These are phyloP conservation scores for Champsocephalus gunnari DNA, from an alignment of 2,797 vertebrate species.

Conservation along the genomic window DNA sequence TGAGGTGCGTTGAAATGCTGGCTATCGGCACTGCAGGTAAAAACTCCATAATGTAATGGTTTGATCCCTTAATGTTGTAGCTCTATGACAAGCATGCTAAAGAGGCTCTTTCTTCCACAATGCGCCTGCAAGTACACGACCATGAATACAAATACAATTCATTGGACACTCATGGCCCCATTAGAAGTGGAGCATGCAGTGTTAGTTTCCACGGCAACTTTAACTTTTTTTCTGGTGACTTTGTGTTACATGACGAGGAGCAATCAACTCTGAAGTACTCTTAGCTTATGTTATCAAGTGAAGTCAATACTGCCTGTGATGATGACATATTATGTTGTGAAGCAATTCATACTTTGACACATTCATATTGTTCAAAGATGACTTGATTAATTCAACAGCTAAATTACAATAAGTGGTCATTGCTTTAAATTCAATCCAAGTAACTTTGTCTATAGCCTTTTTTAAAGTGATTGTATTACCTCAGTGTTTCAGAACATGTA, in stretches of 20 bases:
- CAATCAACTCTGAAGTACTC: conserved; percentile 48
- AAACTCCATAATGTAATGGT: conserved; percentile 29
- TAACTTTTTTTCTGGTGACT: conserved; percentile 5
- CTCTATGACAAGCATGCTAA: conserved; percentile 42
- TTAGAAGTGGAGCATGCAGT: conserved; percentile 26
- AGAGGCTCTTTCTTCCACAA: conserved; percentile 15
- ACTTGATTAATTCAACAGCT: conserved; percentile 22
- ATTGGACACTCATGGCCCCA: conserved; percentile 5
- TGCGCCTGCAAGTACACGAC: conserved; percentile 13
- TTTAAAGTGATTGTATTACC: too few relatives aligned
- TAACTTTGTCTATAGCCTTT: too few relatives aligned
- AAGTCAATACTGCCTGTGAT: conserved; percentile 15
- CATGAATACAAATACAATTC: conserved; percentile 49
- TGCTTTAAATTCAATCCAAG: neutral
- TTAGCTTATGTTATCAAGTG: conserved; percentile 26
- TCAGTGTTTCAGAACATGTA: too few relatives aligned
- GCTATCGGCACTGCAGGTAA: neutral
- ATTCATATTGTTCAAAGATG: conserved; percentile 4
- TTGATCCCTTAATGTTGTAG: neutral
- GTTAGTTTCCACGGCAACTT: conserved; percentile 51
- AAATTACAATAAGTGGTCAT: neutral
- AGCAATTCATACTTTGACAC: neutral
- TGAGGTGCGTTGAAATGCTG: conserved; percentile 9
- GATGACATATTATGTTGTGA: conserved; percentile 3
- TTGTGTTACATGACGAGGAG: conserved; percentile 41